A percentile compares a stretch with the other conserved stretches of the same genome.
These are phyloP conservation scores for Mormyrus proboscirostris DNA, from an alignment of 2,797 vertebrate species.

Conservation along the genomic window DNA sequence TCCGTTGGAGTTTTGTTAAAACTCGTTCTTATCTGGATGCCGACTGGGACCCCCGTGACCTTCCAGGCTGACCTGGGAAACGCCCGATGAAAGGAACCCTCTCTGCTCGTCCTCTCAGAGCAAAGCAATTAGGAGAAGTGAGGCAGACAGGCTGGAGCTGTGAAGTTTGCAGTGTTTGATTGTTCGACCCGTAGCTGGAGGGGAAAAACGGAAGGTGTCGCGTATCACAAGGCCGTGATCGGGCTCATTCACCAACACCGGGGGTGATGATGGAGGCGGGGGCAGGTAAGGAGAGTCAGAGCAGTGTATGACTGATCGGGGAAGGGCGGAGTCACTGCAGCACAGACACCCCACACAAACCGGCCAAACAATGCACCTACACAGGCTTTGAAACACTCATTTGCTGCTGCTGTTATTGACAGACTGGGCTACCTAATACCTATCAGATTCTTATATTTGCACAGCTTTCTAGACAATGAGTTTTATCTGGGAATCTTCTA, in stretches of 20 bases:
- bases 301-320: not conserved
- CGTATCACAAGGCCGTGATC: not conserved
- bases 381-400: not conserved
- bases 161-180: not conserved
- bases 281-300: slow-evolving; percentile 6
- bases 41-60: not conserved
- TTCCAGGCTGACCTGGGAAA: not conserved
- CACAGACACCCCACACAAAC: not conserved
- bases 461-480: not conserved
- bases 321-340: not conserved
- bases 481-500: not conserved
- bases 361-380: not conserved
- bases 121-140: not conserved
- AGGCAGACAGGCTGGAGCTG: not conserved
- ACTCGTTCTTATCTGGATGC: not conserved
- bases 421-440: not conserved
- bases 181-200: not conserved
- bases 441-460: not conserved
- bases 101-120: not conserved
- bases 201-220: not conserved
- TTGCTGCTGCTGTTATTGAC: not conserved
- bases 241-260: not conserved
- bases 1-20: not conserved
- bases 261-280: not conserved
- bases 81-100: not conserved